Evolutionary conservation across 2,113 vertebrate genomes (phyloP), one percentile per base, ranked within the genome.

Genomic region (Marcusenius ussheri): DNA sequence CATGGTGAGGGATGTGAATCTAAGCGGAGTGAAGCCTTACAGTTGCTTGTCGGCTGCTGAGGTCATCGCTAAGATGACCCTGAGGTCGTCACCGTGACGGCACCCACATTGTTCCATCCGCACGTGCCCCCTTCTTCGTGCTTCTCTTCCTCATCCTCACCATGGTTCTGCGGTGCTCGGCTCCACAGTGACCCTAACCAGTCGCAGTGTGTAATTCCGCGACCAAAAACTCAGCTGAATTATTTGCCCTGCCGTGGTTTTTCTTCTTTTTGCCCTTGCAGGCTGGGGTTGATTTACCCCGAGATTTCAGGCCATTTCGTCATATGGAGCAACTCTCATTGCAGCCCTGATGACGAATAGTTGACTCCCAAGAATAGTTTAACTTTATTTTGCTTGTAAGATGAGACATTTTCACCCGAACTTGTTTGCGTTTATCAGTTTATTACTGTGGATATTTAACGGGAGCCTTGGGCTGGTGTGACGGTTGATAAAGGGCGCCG

Each of bases 1-100:
- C 19, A 56, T 56, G 93, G 90, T 91, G 93, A 94, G 94, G 94
- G 95, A 95, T 94, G 92, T 92, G 94, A 94, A 93, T 95, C 47
- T 93, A 94, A 93, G 94, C 90, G 91, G 92, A 66, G 58, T 27
- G n/a, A 62, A 62, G 6, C 58, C 58, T 62, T 62, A 24, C 24
- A n/a, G 24, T 92, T 94, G 93, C 94, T 90, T n/a, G 91, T 93
- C 83, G 91, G 92, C 93, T 90, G 90, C 92, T 27, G 91, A 90
- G 70, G 39, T 39, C 49, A 83, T 80, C 15, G 17, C 11, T 6
- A 56, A 86, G 90, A 3, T 27, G 19, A 93, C 93, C 94, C 94
- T 91, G 92, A 94, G 95, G 94, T 95, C 94, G 93, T 92, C 66
- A 93, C 93, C 93, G 92, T 17, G 89, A 62, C 11, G 19, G 8